Evolutionary conservation across 2,797 vertebrate genomes (phyloP).

Genomic region (Xenentodon cancila): DNA sequence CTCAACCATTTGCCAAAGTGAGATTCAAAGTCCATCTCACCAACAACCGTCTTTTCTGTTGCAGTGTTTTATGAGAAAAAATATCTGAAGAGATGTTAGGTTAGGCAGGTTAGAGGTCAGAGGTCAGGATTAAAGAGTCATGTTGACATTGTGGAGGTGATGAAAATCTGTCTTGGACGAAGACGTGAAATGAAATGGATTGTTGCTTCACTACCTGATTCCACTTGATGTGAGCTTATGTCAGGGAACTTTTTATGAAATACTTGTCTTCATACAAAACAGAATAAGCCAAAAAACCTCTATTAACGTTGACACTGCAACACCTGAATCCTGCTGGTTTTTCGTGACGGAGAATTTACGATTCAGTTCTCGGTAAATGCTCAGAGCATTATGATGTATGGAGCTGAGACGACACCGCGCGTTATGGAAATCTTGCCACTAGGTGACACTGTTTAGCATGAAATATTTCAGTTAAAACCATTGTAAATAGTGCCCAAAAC

Average conservation of each 20-base stretch:
- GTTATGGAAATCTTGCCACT: constrained; percentile 8
- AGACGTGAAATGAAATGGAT: not conserved
- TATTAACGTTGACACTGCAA: not conserved
- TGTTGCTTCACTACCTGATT: not conserved
- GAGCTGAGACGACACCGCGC: too few relatives aligned
- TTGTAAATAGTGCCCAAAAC: not conserved
- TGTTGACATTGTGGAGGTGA: too few relatives aligned
- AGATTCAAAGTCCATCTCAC: too few relatives aligned
- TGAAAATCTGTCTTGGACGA: not conserved
- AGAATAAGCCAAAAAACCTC: not conserved
- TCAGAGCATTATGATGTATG: too few relatives aligned
- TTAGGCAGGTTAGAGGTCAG: too few relatives aligned
- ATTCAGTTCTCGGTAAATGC: too few relatives aligned
- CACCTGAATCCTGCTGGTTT: too few relatives aligned
- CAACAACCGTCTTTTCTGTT: not conserved
- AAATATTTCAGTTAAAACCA: not conserved
- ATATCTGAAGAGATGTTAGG: not conserved
- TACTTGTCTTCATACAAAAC: not conserved
- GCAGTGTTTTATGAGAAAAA: not conserved
- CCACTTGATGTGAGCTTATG: not conserved
- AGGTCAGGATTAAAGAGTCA: too few relatives aligned
- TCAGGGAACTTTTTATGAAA: not conserved
- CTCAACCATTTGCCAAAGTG: too few relatives aligned
- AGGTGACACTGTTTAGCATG: constrained; percentile 25
- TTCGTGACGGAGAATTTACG: too few relatives aligned